These are phyloP conservation scores for Anguilla megastoma DNA, from an alignment of 2,797 vertebrate genomes.

Conservation along the genomic window DNA sequence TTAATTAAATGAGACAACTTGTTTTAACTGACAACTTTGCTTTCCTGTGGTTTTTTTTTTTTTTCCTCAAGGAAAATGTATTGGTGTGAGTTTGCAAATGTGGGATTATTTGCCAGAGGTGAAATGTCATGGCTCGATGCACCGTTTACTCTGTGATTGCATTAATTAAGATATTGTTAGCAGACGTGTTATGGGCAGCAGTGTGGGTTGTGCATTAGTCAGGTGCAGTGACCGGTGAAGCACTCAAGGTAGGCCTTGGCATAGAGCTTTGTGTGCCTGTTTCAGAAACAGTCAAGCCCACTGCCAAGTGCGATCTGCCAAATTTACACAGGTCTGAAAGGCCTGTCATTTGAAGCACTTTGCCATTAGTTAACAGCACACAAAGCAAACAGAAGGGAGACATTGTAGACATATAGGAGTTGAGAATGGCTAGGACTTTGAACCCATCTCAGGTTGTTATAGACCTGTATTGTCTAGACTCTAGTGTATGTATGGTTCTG, in stretches of 20 bases:
- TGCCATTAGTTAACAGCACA: neutral
- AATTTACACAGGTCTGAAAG: neutral
- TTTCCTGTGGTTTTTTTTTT: neutral
- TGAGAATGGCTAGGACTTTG: neutral
- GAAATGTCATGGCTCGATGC: constrained; percentile 33
- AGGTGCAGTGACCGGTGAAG: constrained; percentile 25
- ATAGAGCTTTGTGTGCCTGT: constrained; percentile 36
- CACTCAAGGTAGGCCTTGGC: constrained; percentile 27
- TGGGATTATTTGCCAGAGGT: constrained; percentile 15
- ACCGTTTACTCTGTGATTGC: constrained; percentile 41
- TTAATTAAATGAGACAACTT: neutral
- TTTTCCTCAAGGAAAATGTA: neutral
- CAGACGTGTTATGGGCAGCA: constrained; percentile 31
- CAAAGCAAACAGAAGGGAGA: neutral
- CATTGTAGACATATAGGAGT: neutral
- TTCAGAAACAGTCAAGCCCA: constrained; percentile 25
- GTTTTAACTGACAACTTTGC: neutral
- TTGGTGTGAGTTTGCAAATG: constrained; percentile 14
- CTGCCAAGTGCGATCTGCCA: neutral
- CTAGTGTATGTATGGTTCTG: too few species aligned
- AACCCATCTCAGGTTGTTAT: too few species aligned
- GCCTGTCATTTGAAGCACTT: neutral
- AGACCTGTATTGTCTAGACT: too few species aligned
- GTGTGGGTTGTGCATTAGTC: constrained; percentile 27
- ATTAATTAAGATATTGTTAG: constrained; percentile 47